Base-by-base conservation (phyloP, 2,888 invertebrate species). In the Erebia aethiops region DNA sequence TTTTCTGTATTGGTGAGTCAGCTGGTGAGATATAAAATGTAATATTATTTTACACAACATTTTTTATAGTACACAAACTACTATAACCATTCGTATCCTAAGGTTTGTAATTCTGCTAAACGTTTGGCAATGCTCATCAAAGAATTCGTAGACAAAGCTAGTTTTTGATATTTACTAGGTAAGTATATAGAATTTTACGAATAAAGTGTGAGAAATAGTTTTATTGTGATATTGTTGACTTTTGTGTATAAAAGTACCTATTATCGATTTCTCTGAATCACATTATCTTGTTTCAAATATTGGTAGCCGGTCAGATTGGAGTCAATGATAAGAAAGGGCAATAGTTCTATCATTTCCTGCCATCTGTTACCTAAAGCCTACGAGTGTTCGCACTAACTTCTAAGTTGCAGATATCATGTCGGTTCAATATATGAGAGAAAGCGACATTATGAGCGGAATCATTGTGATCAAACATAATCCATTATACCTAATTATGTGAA, bases 301-400 rank as follows among this genome's bases (percentile, higher is more conserved):
- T 21, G 26, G 16, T 58, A 49, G 46, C 58, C 14, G 46, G 58
- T 62, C 46, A 61, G 41, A 61, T 41, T 46, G 26, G 62, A 67
- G 65, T 69, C 69, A 70, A 74, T 72, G 65, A 73, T 69, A 73
- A 75, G 74, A 72, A 73, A 77, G 77, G 80, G 79, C 80, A 83
- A 85, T 86, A 85, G 87, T 87, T 86, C 80, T 82, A 83, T 84
- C 83, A 84, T 83, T 86, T 82, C 80, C 77, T 81, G 82, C 85
- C 86, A 85, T 87, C 87, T 87, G 87, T 83, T 84, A 81, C 83
- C 79, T 78, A 81, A 82, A 80, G 81, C 85, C 79, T 83, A 69
- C 69, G 83, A 79, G 86, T 79, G 80, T 83, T 82, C 79, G 78
- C 76, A 78, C 81, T 81, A 84, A 88, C 86, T 88, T 86, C 82